Evolutionary conservation across 2,113 vertebrate species (phyloP), one percentile per base, ranked within the genome.

Genomic region (Notothenia rossii): DNA sequence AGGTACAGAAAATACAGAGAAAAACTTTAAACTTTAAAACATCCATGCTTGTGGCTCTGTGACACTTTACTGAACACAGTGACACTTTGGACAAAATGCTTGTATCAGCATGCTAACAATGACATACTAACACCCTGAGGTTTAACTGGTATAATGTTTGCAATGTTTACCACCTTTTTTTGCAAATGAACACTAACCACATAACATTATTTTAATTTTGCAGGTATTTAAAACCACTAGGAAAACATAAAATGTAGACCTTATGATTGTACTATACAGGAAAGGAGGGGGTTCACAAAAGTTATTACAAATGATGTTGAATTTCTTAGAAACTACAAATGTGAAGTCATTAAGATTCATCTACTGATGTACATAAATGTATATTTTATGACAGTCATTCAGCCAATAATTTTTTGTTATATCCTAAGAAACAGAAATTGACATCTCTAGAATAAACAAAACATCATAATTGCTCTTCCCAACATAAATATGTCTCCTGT

Each of bases 1-100:
- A 97, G 97, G 98, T 99, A 5, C 20, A 22, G 5, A 54, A 33
- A 10, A 29, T 25, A 29, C 25, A 22, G 15, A 29, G 11, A 56
- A 54, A 9, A 20, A 43, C 9, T 40, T 40, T 10, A 43, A 40
- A 25, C 25, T 25, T 25, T 25, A 25, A 4, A 29, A 48, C 11
- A 48, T 2, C 3, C 17, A 45, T 13, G 40, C 18, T n/a, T 2
- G 17, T 62, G 61, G 3, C 40, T 46, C 10, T 46, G 40, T 63
- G 61, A 46, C 14, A 7, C 43, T 46, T 18, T 4, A 14, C 61
- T 14, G 43, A 22, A 5, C n/a, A 46, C n/a, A 36, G 58, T 10
- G 25, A 33, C 10, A 15, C 58, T 40, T 60, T 18, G 33, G 36
- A 14, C 29, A 18, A 36, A 61, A 40, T 60, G 33, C 13, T 36